Base-by-base conservation (phyloP, 2,113 vertebrate species). In the Diadophis punctatus region DNA sequence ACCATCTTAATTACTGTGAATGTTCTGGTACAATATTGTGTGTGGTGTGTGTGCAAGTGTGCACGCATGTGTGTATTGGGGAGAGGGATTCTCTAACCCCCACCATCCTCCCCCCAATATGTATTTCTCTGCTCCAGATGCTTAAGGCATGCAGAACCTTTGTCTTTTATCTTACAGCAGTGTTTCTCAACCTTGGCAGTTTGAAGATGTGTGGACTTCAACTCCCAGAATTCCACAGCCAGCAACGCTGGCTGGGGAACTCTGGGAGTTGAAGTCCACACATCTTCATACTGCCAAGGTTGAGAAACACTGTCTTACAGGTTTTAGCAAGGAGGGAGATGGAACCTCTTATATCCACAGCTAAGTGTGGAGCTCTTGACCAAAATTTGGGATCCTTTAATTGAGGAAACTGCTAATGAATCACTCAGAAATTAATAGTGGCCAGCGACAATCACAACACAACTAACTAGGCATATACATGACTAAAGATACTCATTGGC, bases 51-150 rank as follows among this genome's bases (percentile, higher is more conserved):
- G n/a, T 22, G 7, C 18, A 22, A 2, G 0, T 74, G n/a, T 22
- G 7, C 8, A 9, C 1, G 0, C 18, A 39, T 1, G 8, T 80
- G 18, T 39, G 8, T 43, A 39, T 74, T 74, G n/a, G 16, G 2
- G 68, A 34, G n/a, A 14, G n/a, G 30, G 14, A 74, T 34, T 74
- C n/a, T 80, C 68, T 39, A 7, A 80, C 18, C 7, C 6, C 7
- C 68, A 14, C 30, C 11, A n/a, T 68, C 34, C 18, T 80, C 16
- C n/a, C 34, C 68, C 18, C 34, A 39, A 39, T 68, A 16, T 68
- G 8, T 22, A 80, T 80, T 80, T 80, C n/a, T 80, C 34, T 80
- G 34, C 18, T 80, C 18, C 74, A 39, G 34, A 80, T 34, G 7
- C 8, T 39, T 80, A 80, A 80, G 6, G 74, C 34, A 20, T 80